Conservation (phyloP, 92 coral and sea anemone species). For the Paragorgia papillata region DNA sequence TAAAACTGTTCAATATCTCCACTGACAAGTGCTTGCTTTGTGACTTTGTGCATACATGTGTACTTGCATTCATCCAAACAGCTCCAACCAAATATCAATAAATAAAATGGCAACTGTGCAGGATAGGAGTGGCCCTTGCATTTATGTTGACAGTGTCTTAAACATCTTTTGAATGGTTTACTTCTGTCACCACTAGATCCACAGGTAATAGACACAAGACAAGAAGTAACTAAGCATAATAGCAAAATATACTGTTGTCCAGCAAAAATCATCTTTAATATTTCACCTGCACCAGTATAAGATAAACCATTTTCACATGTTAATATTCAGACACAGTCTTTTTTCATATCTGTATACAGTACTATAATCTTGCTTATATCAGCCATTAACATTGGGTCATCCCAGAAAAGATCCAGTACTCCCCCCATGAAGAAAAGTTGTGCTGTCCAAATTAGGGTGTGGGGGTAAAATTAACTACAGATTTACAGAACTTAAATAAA, state of each 20-base stretch:
- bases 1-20: constrained; percentile 72
- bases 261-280: background rate
- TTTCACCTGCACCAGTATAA: background rate
- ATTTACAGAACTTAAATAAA: too few relatives aligned
- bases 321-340: too few relatives aligned
- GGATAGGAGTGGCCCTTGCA: constrained; percentile 76
- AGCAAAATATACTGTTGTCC: background rate
- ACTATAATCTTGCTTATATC: too few relatives aligned
- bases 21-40: constrained; percentile 50
- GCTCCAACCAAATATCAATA: constrained; percentile 79
- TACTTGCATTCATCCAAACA: constrained; percentile 96
- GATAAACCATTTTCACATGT: too few relatives aligned
- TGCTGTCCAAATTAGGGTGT: too few relatives aligned
- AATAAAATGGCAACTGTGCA: constrained; percentile 66
- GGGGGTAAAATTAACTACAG: too few relatives aligned
- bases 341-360: too few relatives aligned
- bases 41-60: constrained; percentile 83
- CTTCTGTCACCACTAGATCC: constrained; percentile 76
- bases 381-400: too few relatives aligned
- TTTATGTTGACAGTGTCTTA: constrained; percentile 46
- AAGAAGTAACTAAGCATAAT: background rate
- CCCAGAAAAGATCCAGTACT: too few relatives aligned
- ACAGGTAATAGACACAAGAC: background rate
- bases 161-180: constrained; percentile 56
- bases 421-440: too few relatives aligned